phyloP scores from a whole-genome alignment of 2,797 vertebrate species.

The Salmo trutta region DNA sequence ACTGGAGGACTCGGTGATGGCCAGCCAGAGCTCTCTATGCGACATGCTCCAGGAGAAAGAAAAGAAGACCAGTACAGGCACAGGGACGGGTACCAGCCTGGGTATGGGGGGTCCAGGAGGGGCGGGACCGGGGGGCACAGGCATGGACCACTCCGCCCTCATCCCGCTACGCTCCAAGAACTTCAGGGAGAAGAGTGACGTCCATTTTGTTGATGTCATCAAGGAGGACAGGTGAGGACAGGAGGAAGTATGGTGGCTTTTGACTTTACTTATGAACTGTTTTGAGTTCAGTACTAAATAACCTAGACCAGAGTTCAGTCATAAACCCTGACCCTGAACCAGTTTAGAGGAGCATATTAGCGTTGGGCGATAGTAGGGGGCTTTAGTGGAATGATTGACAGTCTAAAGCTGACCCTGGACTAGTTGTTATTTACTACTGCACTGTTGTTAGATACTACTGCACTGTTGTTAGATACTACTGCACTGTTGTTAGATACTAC shows the following conservation, averaged over 20 bases:
- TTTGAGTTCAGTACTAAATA: neutral
- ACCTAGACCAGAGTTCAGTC: too few relatives aligned
- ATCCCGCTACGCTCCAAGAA: conserved; percentile 92
- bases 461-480: too few relatives aligned
- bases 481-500: too few relatives aligned
- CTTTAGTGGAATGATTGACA: too few relatives aligned
- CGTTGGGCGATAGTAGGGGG: too few relatives aligned
- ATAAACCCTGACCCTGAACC: too few relatives aligned
- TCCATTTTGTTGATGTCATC: conserved; percentile 96
- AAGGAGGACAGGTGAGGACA: conserved; percentile 91
- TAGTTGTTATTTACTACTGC: too few relatives aligned
- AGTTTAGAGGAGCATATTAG: too few relatives aligned
- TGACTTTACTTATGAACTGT: neutral
- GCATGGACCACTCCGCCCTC: conserved; percentile 86
- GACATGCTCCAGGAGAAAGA: conserved; percentile 92
- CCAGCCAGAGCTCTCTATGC: conserved; percentile 91
- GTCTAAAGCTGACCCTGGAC: too few relatives aligned
- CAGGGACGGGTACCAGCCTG: conserved; percentile 65
- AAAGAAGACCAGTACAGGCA: conserved; percentile 83
- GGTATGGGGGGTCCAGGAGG: conserved; percentile 62
- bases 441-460: too few relatives aligned
- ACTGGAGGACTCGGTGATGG: conserved; percentile 84
- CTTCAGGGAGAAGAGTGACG: conserved; percentile 92
- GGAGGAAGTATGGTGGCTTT: neutral
- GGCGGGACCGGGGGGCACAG: conserved; percentile 27